Evolutionary conservation across 2,113 vertebrate genomes (phyloP).

Genomic region (Poecilia latipinna): DNA sequence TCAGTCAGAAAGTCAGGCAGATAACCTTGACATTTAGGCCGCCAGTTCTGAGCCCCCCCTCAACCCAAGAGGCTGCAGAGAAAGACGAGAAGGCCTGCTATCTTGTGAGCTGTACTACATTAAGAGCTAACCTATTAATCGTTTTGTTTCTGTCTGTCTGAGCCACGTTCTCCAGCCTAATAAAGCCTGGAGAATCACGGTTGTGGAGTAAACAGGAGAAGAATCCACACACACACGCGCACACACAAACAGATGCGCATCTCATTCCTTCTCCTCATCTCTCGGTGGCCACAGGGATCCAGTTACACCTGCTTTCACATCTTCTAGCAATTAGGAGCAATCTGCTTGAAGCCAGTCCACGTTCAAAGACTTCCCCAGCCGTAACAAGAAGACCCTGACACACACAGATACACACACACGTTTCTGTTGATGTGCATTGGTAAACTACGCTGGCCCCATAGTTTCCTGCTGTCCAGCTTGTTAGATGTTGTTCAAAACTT

Average conservation of each 20-base stretch:
- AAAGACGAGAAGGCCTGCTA: conserved; percentile 64
- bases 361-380: conserved; percentile 89
- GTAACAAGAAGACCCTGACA: conserved; percentile 80
- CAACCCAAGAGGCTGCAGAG: conserved; percentile 27
- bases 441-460: conserved; percentile 39
- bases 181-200: conserved; percentile 87
- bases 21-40: conserved; percentile 93
- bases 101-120: conserved; percentile 82
- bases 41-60: conserved; percentile 63
- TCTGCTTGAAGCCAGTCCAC: conserved; percentile 90
- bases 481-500: too few relatives aligned
- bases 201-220: conserved; percentile 88
- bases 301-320: conserved; percentile 94
- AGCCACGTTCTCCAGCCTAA: conserved; percentile 83
- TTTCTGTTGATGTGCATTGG: conserved; percentile 49
- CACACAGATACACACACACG: conserved; percentile 56
- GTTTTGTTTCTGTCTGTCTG: conserved; percentile 87
- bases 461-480: conserved; percentile 21
- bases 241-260: conserved; percentile 75
- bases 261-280: conserved; percentile 68
- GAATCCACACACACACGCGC: conserved; percentile 36
- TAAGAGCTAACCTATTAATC: conserved; percentile 89
- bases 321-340: conserved; percentile 94
- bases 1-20: conserved; percentile 80
- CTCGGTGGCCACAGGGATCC: conserved; percentile 85